These are phyloP conservation scores for Antechinus flavipes DNA, from an alignment of 2,113 vertebrate genomes.

Conservation along the genomic window DNA sequence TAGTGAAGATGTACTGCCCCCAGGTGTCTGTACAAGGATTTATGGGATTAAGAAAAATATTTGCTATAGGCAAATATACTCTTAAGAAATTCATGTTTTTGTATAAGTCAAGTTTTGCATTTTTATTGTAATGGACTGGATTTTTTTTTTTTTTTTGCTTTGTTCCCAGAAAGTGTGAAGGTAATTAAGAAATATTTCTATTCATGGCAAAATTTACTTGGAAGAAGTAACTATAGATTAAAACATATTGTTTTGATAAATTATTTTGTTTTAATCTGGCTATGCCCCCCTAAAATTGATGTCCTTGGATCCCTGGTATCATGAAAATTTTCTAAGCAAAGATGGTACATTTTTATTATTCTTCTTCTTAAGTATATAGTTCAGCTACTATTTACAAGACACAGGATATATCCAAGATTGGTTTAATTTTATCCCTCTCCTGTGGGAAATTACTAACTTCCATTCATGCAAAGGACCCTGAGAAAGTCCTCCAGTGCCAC, in stretches of 20 bases:
- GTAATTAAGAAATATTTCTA: neutral
- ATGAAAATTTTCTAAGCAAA: slow-evolving; percentile 41
- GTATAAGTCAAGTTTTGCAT: slow-evolving; percentile 1
- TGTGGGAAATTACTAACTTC: neutral
- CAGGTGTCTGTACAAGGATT: slow-evolving; percentile 63
- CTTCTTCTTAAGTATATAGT: neutral
- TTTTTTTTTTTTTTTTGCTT: neutral
- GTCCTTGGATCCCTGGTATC: neutral
- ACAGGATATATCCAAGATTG: neutral
- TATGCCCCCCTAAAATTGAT: slow-evolving; percentile 3
- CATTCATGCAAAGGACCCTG: neutral
- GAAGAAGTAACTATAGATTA: slow-evolving; percentile 25
- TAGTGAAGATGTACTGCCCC: slow-evolving; percentile 72
- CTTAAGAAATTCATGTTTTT: slow-evolving; percentile 21
- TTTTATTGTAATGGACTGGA: slow-evolving; percentile 36
- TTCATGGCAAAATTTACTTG: slow-evolving; percentile 13
- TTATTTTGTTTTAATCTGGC: slow-evolving; percentile 16
- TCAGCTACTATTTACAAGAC: neutral
- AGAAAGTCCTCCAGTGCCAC: neutral
- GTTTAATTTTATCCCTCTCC: neutral
- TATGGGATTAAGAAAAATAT: slow-evolving; percentile 53
- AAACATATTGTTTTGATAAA: neutral
- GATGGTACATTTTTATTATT: neutral
- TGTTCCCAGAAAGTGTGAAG: neutral
- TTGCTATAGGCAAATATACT: slow-evolving; percentile 30